Evolutionary conservation across 2,113 vertebrate genomes (phyloP), one percentile per base, ranked within the genome.

Genomic region (Triplophysa tibetana): DNA sequence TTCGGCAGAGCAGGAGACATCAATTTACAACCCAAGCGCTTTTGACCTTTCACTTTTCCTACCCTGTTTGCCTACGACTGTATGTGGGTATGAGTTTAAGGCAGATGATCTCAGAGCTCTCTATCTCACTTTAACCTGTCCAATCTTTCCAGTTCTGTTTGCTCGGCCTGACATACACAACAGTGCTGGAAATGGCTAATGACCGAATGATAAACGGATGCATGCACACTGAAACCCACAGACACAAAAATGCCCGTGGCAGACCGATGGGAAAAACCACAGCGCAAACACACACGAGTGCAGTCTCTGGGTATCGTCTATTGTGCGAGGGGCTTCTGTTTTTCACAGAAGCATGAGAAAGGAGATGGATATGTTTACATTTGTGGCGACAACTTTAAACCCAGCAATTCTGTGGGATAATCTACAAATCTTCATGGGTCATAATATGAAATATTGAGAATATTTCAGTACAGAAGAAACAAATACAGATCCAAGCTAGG

Each of bases 81-180:
- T 33, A 33, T 64, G 45, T 16, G 38, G 14, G 21, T n/a, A 19
- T 41, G 70, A 14, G 48, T 45, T 50, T 56, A 45, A 65, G 45
- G 13, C 13, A 29, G 65, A 73, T 23, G 19, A 17, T 69, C 64
- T 23, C 33, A 58, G 61, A 60, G 67, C 67, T 80, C 58, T 67
- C 68, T 14, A 65, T 65, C 74, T 76, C 45, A 64, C 74, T 83
- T 66, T 38, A 72, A 80, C 66, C 50, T 77, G 78, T 62, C 58
- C 65, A 65, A 33, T 65, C 50, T 41, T 52, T 72, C 60, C 33
- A 38, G 38, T 79, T 33, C 7, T 89, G 86, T 91, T 90, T 89
- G 83, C 84, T 89, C 80, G 83, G 8, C 21, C 82, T 86, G 89
- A 92, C 83, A 68, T 12, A 45, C 81, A 75, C 45, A 82, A 82